A percentile compares a stretch with the other conserved stretches of the same genome.
These are phyloP conservation scores for Bimastos eiseni DNA, from an alignment of 2,888 invertebrate genomes.

Conservation along the genomic window DNA sequence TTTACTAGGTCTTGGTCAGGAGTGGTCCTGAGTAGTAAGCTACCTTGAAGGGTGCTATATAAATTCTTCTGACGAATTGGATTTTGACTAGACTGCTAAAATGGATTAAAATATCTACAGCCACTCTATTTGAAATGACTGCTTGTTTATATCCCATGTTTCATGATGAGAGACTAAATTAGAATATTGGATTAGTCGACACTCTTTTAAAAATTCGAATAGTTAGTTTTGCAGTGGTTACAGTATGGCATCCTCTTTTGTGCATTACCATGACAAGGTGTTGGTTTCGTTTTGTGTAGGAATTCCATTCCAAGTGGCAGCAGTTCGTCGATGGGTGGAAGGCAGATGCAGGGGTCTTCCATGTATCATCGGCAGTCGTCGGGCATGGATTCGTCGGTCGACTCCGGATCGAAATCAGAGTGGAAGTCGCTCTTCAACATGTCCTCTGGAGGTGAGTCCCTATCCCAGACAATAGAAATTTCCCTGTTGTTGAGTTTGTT, in stretches of 20 bases:
- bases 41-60: too few species aligned
- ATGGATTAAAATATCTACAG: neutral
- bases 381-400: neutral
- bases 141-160: neutral
- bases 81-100: neutral
- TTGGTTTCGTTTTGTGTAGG: neutral
- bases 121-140: neutral
- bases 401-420: neutral
- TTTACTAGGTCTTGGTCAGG: too few species aligned
- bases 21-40: too few species aligned
- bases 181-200: too few species aligned
- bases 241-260: neutral
- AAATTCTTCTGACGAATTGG: neutral
- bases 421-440: conserved; percentile 19
- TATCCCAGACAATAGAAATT: neutral
- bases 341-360: neutral
- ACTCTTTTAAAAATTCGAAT: too few species aligned
- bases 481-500: neutral
- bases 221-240: neutral
- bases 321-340: neutral
- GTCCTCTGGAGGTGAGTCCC: neutral
- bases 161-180: too few species aligned
- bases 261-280: neutral
- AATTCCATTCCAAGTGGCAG: neutral
- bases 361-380: neutral